Percentiles rank a stretch among this genome's conserved stretches.
phyloP scores from a whole-genome alignment of 30 jellyfish, hydroid and myxozoan species.

The Pseudorhiza aurosa region DNA sequence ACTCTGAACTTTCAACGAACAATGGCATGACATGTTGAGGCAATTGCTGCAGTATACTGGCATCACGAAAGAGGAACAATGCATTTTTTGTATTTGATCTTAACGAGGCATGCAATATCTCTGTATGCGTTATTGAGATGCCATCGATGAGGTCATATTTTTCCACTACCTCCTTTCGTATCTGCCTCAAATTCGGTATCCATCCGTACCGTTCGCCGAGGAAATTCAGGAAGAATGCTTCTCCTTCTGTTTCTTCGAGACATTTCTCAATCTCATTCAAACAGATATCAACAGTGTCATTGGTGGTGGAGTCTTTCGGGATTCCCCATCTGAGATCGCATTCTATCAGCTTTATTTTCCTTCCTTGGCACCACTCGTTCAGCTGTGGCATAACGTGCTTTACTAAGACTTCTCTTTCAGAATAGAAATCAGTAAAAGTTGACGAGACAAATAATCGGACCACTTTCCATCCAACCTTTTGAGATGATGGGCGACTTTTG shows the following conservation, averaged over 20 bases:
- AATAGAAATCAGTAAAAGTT: slow-evolving; percentile 87
- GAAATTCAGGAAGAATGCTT: slow-evolving; percentile 82
- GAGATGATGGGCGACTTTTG: slow-evolving; percentile 4
- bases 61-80: slow-evolving; percentile 72
- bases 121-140: slow-evolving; percentile 86
- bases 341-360: slow-evolving; percentile 73
- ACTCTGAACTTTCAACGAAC: slow-evolving; percentile 46
- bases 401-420: slow-evolving; percentile 83
- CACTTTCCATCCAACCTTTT: slow-evolving; percentile 73
- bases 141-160: slow-evolving; percentile 61
- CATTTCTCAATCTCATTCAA: slow-evolving; percentile 80
- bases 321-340: slow-evolving; percentile 98
- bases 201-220: slow-evolving; percentile 95
- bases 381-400: slow-evolving; percentile 80
- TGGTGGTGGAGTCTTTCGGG: slow-evolving; percentile 80
- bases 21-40: slow-evolving; percentile 47
- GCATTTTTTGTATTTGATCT: slow-evolving; percentile 81
- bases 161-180: slow-evolving; percentile 21
- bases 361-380: slow-evolving; percentile 72
- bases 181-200: slow-evolving; percentile 56
- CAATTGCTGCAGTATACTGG: slow-evolving; percentile 11
- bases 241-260: slow-evolving; percentile 78
- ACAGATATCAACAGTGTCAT: slow-evolving; percentile 76
- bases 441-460: slow-evolving; percentile 83
- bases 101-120: slow-evolving; percentile 76